A percentile compares a stretch with the other conserved stretches of the same genome.
These are phyloP conservation scores for Homarus gammarus DNA, from an alignment of 2,888 invertebrate genomes.

Conservation along the genomic window DNA sequence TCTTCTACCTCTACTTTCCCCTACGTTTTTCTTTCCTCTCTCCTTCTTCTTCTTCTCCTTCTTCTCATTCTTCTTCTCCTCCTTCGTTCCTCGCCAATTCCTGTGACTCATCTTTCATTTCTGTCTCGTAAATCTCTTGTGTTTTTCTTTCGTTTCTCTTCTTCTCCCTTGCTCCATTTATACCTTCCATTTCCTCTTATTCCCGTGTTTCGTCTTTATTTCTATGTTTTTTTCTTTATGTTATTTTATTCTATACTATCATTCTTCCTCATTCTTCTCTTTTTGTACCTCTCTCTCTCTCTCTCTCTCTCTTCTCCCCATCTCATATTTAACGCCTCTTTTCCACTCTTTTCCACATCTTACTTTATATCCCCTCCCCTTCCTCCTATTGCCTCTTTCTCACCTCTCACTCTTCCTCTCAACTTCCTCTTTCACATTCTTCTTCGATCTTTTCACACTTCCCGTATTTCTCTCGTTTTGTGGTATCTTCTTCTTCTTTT, in stretches of 20 bases:
- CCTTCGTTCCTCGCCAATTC: too few relatives aligned
- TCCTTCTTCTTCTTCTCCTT: neutral
- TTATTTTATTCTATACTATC: neutral
- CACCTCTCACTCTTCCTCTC: neutral
- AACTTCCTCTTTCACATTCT: neutral
- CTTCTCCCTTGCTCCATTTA: neutral
- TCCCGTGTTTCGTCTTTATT: too few relatives aligned
- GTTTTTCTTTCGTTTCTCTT: neutral
- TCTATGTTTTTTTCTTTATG: neutral
- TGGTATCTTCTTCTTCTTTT: too few relatives aligned
- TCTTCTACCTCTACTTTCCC: neutral
- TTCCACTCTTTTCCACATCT: too few relatives aligned
- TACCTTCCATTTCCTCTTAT: neutral
- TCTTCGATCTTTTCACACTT: neutral
- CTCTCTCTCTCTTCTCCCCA: too few relatives aligned
- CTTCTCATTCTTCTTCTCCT: too few relatives aligned
- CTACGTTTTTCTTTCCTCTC: neutral
- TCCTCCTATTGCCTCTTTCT: neutral
- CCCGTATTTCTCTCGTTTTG: too few relatives aligned
- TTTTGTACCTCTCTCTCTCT: neutral
- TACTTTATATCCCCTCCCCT: too few relatives aligned
- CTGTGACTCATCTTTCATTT: too few relatives aligned
- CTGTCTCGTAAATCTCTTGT: too few relatives aligned
- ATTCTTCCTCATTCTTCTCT: neutral
- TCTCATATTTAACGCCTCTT: too few relatives aligned